phyloP scores from a whole-genome alignment of 2,888 invertebrate genomes.

The Anoncus sp. region DNA sequence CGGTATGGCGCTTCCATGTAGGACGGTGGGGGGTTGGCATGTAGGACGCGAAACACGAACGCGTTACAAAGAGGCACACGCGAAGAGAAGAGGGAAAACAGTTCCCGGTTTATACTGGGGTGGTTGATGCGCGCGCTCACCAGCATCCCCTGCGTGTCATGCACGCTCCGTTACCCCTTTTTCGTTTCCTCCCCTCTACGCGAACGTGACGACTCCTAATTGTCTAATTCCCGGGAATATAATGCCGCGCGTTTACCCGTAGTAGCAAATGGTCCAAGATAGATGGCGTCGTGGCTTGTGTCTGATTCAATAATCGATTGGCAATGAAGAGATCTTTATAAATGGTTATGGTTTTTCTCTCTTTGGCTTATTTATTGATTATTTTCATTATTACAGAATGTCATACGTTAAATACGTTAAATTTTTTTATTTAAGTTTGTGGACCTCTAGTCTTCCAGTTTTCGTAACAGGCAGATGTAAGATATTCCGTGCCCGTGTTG shows the following conservation, averaged over 20 bases:
- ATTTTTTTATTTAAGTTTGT: neutral
- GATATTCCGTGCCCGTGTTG: conserved; percentile 30
- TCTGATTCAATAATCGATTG: conserved; percentile 76
- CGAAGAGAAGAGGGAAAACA: conserved; percentile 27
- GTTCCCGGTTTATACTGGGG: conserved; percentile 18
- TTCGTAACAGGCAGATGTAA: conserved; percentile 15
- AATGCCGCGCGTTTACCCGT: conserved; percentile 71
- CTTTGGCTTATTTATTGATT: conserved; percentile 42
- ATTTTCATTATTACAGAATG: neutral
- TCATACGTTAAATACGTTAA: neutral
- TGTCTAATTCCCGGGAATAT: conserved; percentile 82
- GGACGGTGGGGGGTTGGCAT: conserved; percentile 20
- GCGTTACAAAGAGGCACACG: conserved; percentile 11
- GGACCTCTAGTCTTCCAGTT: neutral
- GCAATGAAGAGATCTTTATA: conserved; percentile 62
- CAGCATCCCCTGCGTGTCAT: conserved; percentile 48
- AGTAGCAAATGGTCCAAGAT: conserved; percentile 46
- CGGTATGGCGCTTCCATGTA: conserved; percentile 47
- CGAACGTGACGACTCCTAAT: conserved; percentile 83
- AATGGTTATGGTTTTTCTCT: conserved; percentile 57
- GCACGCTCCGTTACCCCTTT: conserved; percentile 54
- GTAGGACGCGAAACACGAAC: conserved; percentile 16
- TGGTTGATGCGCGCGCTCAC: conserved; percentile 52
- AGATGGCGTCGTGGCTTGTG: conserved; percentile 27
- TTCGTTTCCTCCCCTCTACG: conserved; percentile 41